These are phyloP conservation scores for Embidobia sp. DNA, from an alignment of 2,888 invertebrate species.

Conservation along the genomic window DNA sequence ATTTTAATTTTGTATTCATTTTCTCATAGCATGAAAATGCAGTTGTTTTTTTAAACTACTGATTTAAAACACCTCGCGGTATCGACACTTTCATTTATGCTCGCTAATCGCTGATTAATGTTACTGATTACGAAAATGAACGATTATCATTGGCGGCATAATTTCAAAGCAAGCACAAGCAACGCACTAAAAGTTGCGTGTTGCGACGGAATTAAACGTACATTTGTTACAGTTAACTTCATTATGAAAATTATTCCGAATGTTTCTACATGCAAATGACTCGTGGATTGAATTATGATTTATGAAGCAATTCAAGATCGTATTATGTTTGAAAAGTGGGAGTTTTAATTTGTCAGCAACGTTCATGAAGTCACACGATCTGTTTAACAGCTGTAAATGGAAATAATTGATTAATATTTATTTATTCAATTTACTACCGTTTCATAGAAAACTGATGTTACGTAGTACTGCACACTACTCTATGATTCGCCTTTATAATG, in stretches of 20 bases:
- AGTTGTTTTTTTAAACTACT: not conserved
- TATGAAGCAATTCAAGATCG: conserved; percentile 12
- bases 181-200: conserved; percentile 16
- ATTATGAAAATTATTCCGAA: conserved; percentile 32
- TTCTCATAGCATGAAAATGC: conserved; percentile 8
- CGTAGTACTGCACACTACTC: too few relatives aligned
- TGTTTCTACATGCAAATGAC: conserved; percentile 40
- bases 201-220: conserved; percentile 11
- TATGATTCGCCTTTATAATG: too few relatives aligned
- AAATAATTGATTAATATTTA: too few relatives aligned
- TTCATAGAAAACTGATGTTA: too few relatives aligned
- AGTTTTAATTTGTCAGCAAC: not conserved
- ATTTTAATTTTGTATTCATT: conserved; percentile 4
- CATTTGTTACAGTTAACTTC: conserved; percentile 22
- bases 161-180: conserved; percentile 5
- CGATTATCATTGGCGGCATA: conserved; percentile 3
- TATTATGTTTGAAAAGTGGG: not conserved
- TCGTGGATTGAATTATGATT: conserved; percentile 25
- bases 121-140: conserved; percentile 6
- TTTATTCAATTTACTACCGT: too few relatives aligned
- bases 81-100: conserved; percentile 5
- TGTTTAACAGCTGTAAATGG: too few relatives aligned
- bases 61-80: not conserved
- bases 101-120: conserved; percentile 33
- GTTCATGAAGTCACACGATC: too few relatives aligned